Evolutionary conservation across 2,797 vertebrate genomes (phyloP).

Genomic region (Loris lydekkerianus): DNA sequence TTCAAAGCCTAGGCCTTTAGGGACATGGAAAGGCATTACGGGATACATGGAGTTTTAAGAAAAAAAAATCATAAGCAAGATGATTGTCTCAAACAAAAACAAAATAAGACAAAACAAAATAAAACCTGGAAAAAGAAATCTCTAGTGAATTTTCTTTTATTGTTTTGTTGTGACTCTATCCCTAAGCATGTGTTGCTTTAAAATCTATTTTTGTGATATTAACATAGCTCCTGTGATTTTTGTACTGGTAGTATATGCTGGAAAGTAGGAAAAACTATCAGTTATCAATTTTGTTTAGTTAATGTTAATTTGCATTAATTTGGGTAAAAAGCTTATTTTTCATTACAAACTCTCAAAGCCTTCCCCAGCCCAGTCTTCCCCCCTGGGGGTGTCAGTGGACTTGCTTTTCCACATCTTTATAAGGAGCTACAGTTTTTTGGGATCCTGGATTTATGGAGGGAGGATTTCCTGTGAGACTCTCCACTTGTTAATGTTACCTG

Average conservation of each 20-base stretch:
- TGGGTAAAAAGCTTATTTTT: background rate
- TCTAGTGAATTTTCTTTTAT: background rate
- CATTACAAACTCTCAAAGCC: background rate
- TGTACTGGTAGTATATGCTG: background rate
- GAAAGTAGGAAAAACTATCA: background rate
- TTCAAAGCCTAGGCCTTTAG: background rate
- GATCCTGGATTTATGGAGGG: background rate
- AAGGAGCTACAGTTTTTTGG: background rate
- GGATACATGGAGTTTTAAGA: rapidly evolving
- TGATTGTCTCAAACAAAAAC: background rate
- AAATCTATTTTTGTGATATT: background rate
- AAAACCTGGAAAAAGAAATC: background rate
- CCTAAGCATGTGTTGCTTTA: background rate
- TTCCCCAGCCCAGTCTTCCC: rapidly evolving
- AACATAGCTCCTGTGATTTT: background rate
- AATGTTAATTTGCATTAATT: background rate
- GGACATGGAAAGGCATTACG: background rate
- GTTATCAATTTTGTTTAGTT: background rate
- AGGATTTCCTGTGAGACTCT: rapidly evolving
- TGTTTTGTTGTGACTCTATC: background rate
- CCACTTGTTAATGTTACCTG: rapidly evolving
- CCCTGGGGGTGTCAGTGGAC: rapidly evolving
- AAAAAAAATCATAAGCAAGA: background rate
- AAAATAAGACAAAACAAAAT: background rate
- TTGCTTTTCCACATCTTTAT: background rate